Evolutionary conservation across 2,113 vertebrate genomes (phyloP).

Genomic region (Pogona vitticeps): DNA sequence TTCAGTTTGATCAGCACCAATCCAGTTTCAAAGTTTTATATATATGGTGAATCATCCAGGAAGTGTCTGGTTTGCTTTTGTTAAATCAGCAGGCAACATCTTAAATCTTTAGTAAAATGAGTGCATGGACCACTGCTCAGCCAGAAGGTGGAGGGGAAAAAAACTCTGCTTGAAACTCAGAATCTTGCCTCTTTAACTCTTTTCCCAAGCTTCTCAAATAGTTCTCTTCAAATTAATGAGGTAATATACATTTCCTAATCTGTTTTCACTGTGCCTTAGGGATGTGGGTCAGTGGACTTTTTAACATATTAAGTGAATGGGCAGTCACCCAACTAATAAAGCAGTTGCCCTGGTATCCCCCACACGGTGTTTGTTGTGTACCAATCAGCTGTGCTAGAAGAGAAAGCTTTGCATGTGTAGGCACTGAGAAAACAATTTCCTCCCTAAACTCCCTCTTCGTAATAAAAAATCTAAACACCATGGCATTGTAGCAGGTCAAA

Average conservation of each 20-base stretch:
- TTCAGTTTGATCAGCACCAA: too few relatives aligned
- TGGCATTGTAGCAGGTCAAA: background rate
- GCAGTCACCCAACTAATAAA: background rate
- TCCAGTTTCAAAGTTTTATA: background rate
- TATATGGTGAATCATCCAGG: too few relatives aligned
- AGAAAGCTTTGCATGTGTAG: accelerated
- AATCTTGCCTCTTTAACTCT: background rate
- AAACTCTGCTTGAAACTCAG: background rate
- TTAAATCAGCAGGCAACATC: conserved; percentile 10
- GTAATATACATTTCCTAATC: conserved; percentile 21
- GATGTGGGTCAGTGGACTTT: conserved; percentile 16
- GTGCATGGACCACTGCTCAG: background rate
- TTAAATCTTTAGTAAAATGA: background rate
- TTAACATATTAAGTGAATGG: background rate
- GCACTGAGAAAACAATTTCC: background rate
- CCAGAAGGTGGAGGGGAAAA: background rate
- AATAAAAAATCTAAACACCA: background rate
- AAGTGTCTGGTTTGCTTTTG: background rate
- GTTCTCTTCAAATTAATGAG: conserved; percentile 24
- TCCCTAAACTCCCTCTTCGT: background rate
- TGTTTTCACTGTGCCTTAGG: conserved; percentile 21
- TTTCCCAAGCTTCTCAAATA: conserved; percentile 3
- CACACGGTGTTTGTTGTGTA: background rate
- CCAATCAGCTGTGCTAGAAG: background rate
- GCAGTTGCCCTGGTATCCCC: background rate